Evolutionary conservation across 1,140 invertebrate species (phyloP), one percentile per base, ranked within the genome.

Genomic region (Brachionus rotundiformis): DNA sequence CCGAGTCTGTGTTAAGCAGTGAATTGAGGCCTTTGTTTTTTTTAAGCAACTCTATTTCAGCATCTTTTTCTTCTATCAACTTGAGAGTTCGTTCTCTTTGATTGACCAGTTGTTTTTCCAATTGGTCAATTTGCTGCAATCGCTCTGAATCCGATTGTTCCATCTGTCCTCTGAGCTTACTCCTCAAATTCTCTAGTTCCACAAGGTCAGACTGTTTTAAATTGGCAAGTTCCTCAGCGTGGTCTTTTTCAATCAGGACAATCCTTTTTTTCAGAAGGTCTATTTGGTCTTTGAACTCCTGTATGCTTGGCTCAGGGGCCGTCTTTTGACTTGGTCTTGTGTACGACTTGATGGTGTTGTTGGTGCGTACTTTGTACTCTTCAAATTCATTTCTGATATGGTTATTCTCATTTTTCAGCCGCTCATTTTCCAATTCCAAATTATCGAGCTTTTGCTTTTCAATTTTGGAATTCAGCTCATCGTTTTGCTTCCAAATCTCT

Each of bases 41-140:
- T 79, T 63, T 59, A 10, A 59, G 76, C 2, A 8, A 19, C 29
- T 79, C 25, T 10, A 79, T 29, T 27, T 79, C 47, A 59, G 44
- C 47, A 25, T 79, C 76, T 63, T 79, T 79, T 41, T 79, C 76
- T 31, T 25, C 6, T 63, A 79, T 23, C 5, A 79, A n/a, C 23
- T 79, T 79, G 0, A 59, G 16, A 11, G 76, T 79, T 8, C 76
- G 44, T 29, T 79, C 76, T 41, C 76, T 13, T 41, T 79, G 76
- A 33, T 54, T 59, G 2, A 59, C 16, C 23, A 79, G 4, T n/a
- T 79, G 31, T n/a, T 59, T 79, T 79, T 79, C 76, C 13, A 79
- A 19, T 79, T 54, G 16, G 13, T 16, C 31, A 0, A 79, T 13
- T 23, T 23, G 31, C 16, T 41, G 19, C n/a, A 33, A 2, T 19